Evolutionary conservation across 1,140 invertebrate species (phyloP), one percentile per base, ranked within the genome.

Genomic region (Nymphalis io): DNA sequence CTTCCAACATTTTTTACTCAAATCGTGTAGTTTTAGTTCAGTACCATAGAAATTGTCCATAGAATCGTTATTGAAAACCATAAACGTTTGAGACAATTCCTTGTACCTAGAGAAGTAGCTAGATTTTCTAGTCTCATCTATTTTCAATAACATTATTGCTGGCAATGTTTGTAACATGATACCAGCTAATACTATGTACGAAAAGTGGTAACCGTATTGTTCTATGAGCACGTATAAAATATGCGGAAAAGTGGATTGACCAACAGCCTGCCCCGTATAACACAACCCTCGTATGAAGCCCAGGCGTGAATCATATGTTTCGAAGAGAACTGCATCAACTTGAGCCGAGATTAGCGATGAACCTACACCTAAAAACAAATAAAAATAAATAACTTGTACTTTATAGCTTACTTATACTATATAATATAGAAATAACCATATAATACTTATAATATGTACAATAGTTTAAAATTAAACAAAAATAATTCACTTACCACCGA

Each of bases 1-100:
- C 75, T 89, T 85, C 92, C 92, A 93, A 71, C 83, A 84, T 83
- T 92, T 92, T 70, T 83, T 85, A 60, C 84, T 79, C 71, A 92
- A 70, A 65, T 88, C 87, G 51, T 89, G 82, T 40, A 92, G 70
- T 78, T 87, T 90, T 53, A 92, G 69, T 73, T 92, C 89, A 38
- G 83, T 83, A 27, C 77, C 72, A 68, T 80, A 82, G 61, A 78
- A 79, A 64, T 79, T 81, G 39, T 85, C 80, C 20, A 85, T 68
- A 1, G 70, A 77, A 57, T 88, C 84, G 46, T 92, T 88, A 48
- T 80, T 84, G 64, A 87, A 92, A 8, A 83, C 68, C 42, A 82
- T 81, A 68, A 91, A 92, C 15, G 80, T 82, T 81, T 85, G 86
- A 6, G 85, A 83, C 23, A 87, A 71, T 63, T 91, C 87, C 70